phyloP scores from a whole-genome alignment of 2,113 vertebrate genomes.

The Erythrocebus patas region DNA sequence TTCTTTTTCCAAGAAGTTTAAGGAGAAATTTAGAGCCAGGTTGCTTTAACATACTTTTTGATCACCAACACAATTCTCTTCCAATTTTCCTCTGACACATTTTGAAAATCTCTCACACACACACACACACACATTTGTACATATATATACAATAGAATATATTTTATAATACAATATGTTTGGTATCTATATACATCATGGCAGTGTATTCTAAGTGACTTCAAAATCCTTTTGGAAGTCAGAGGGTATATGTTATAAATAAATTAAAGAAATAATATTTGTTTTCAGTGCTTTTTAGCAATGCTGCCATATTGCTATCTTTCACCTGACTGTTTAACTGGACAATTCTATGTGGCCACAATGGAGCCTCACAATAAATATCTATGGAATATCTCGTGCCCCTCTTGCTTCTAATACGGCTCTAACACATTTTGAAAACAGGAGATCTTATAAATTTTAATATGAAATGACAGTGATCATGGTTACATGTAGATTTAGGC shows the following conservation, averaged over 20 bases:
- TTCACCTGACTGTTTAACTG: not conserved
- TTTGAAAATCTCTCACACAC: not conserved
- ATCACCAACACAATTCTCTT: not conserved
- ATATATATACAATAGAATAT: not conserved
- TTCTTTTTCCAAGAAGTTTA: not conserved
- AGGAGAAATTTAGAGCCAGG: not conserved
- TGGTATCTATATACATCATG: not conserved
- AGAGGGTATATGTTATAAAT: not conserved
- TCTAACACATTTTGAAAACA: conserved; percentile 13
- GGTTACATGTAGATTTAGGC: not conserved
- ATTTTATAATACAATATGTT: not conserved
- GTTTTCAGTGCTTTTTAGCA: not conserved
- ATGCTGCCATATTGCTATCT: not conserved
- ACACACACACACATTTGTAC: not conserved
- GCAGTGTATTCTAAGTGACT: not conserved
- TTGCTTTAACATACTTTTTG: not conserved
- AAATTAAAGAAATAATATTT: not conserved
- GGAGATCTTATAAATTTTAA: not conserved
- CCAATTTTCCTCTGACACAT: not conserved
- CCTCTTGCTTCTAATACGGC: not conserved
- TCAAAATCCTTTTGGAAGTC: conserved; percentile 10
- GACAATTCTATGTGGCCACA: not conserved
- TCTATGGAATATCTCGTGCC: not conserved
- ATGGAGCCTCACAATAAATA: not conserved
- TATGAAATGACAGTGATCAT: not conserved